Conservation (phyloP, 2,797 vertebrate genomes). For the Anableps anableps region DNA sequence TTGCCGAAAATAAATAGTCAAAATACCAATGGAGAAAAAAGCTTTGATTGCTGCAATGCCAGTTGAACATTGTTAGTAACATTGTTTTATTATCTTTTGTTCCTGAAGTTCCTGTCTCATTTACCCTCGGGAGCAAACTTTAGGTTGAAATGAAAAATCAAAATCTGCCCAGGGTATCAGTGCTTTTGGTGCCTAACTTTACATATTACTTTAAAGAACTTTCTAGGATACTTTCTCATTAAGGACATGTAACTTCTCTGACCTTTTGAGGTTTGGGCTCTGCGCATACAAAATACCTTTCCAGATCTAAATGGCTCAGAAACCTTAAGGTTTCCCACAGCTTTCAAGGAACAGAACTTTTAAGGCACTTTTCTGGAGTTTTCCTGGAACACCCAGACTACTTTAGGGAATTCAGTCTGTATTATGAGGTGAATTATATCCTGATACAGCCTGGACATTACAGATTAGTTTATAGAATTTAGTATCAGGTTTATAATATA, state of each 20-base stretch:
- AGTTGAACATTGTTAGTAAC: neutral
- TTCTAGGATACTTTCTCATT: neutral
- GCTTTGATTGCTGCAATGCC: too few relatives aligned
- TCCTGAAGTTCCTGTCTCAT: neutral
- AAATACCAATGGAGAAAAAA: neutral
- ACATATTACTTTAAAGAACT: neutral
- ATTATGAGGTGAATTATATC: neutral
- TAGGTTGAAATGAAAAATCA: neutral
- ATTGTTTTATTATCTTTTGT: neutral
- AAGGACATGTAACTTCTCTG: neutral
- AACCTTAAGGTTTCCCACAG: neutral
- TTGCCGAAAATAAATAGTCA: neutral
- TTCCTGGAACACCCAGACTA: neutral
- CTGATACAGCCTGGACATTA: neutral
- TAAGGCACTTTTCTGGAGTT: neutral
- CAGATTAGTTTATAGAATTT: neutral
- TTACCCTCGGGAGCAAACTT: neutral
- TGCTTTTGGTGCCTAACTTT: neutral
- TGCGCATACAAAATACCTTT: neutral
- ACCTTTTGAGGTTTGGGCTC: neutral
- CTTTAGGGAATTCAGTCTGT: neutral
- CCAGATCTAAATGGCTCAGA: neutral
- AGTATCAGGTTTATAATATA: neutral
- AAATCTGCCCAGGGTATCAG: neutral
- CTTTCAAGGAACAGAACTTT: neutral